Evolutionary conservation across 2,113 vertebrate species (phyloP), one percentile per base, ranked within the genome.

Genomic region (Bettongia penicillata): DNA sequence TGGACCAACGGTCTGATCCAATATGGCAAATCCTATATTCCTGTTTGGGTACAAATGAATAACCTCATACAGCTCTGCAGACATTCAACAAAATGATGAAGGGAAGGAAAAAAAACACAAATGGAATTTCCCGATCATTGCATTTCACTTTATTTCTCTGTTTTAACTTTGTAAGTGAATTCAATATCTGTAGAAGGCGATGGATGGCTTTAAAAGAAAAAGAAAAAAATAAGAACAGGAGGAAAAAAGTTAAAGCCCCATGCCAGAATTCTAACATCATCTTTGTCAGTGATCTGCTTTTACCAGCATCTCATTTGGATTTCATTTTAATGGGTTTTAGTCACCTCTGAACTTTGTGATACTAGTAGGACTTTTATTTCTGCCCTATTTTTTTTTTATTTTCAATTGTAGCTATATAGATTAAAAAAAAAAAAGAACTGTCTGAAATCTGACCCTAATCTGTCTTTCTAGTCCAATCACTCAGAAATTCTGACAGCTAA

Each of bases 111-210:
- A 6, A 92, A 93, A 97, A 96, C 93, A 94, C 97, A 97, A 97
- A 98, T 97, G 95, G 93, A 97, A 97, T 98, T 97, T 98, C 96
- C 97, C 95, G 93, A 96, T 98, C 97, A 97, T 96, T 98, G 96
- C 96, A 96, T 97, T 97, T 68, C 95, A 97, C 94, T 98, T 97
- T 98, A 97, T 98, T 98, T 95, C 96, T 94, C 96, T 97, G 91
- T 97, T 97, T 97, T 97, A 97, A 98, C 94, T 97, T 97, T 94
- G 89, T 98, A 98, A 98, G 97, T 98, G 96, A 98, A 98, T 98
- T 98, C 94, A 98, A 94, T 98, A 95, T 97, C 97, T 98, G 96
- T 96, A 93, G 90, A 97, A 96, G 48, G 94, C 94, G 89, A 97
- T 95, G 97, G 97, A 98, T 96, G 91, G 93, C 93, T 95, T 28